A percentile compares a stretch with the other conserved stretches of the same genome.
These are phyloP conservation scores for Morinoia aosen DNA, from an alignment of 2,888 invertebrate species.

Conservation along the genomic window DNA sequence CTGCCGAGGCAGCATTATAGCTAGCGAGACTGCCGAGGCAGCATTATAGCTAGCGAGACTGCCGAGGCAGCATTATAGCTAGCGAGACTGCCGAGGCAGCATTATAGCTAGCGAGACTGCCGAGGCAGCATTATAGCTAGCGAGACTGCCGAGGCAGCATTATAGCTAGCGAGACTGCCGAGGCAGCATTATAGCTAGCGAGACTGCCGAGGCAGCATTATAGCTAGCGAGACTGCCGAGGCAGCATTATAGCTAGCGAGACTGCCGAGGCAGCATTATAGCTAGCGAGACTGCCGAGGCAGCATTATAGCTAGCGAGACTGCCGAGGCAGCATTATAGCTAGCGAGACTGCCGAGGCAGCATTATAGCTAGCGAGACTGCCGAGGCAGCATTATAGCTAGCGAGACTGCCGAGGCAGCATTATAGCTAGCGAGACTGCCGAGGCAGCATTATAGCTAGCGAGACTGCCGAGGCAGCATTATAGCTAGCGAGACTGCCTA, in stretches of 20 bases:
- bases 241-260: too few relatives aligned
- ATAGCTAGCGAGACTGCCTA: background rate
- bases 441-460: too few relatives aligned
- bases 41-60: background rate
- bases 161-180: background rate
- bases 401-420: background rate
- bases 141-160: background rate
- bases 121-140: background rate
- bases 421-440: background rate
- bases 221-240: too few relatives aligned
- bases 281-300: background rate
- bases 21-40: background rate
- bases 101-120: background rate
- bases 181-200: background rate
- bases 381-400: background rate
- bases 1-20: too few relatives aligned
- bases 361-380: background rate
- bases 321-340: background rate
- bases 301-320: background rate
- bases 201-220: too few relatives aligned
- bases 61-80: background rate
- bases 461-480: too few relatives aligned
- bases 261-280: background rate
- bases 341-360: background rate
- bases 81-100: background rate